A percentile compares a stretch with the other conserved stretches of the same genome.
Evolutionary conservation across 2,113 vertebrate species (phyloP).

Genomic region (Chamaetylas fuelleborni): DNA sequence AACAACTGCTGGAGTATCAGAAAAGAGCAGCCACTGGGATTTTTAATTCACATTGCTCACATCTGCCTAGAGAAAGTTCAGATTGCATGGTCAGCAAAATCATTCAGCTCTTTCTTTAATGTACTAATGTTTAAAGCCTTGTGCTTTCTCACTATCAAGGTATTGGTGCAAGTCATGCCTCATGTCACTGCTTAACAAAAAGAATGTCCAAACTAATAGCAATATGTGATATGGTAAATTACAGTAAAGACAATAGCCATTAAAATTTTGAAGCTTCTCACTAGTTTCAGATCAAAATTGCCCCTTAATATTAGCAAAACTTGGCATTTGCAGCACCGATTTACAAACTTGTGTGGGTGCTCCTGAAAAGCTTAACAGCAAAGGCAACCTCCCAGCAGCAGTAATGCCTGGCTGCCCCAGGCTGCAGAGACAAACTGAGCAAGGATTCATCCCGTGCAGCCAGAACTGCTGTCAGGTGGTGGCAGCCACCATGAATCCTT

Average conservation of each 20-base stretch:
- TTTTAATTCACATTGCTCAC: background rate
- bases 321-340: background rate
- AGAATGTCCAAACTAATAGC: background rate
- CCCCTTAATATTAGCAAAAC: background rate
- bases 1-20: background rate
- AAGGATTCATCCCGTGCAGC: background rate
- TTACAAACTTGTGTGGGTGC: background rate
- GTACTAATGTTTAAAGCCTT: background rate
- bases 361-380: background rate
- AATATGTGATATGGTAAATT: background rate
- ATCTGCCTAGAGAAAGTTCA: background rate
- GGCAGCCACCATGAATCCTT: background rate
- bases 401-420: background rate
- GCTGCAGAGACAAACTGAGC: background rate
- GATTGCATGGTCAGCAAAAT: background rate
- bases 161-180: background rate
- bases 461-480: background rate
- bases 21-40: background rate
- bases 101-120: background rate
- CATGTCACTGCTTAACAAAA: background rate
- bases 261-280: background rate
- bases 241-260: fast-evolving
- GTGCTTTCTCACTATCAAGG: background rate
- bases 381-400: background rate
- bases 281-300: background rate